Percentiles rank a stretch among this genome's conserved stretches.
Conservation (phyloP, 2,888 invertebrate species). For the Cetonia aurata region DNA sequence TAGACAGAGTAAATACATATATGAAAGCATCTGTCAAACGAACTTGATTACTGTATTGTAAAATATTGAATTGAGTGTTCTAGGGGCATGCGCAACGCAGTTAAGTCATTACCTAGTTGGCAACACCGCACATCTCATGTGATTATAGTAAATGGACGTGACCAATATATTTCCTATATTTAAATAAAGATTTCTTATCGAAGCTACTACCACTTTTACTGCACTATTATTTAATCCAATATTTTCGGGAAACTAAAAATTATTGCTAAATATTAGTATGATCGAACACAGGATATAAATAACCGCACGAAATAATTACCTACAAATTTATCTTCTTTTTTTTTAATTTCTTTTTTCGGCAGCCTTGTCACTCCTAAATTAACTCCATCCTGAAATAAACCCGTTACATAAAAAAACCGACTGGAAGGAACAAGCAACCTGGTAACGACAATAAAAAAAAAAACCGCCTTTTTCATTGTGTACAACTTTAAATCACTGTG, state of each 20-base stretch:
- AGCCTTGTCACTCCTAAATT: slow-evolving; percentile 35
- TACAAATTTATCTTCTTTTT: slow-evolving; percentile 30
- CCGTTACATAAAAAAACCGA: slow-evolving; percentile 24
- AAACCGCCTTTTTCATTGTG: slow-evolving; percentile 20
- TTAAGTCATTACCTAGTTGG: no score
- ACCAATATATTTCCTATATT: no score
- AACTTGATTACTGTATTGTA: no score
- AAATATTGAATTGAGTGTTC: no score
- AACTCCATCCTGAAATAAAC: slow-evolving; percentile 37
- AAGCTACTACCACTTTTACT: no score
- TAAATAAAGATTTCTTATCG: no score
- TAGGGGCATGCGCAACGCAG: no score
- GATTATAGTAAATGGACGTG: no score
- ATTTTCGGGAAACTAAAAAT: background rate
- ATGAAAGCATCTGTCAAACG: slow-evolving; percentile 19
- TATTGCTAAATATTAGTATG: background rate
- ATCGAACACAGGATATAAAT: slow-evolving; percentile 13
- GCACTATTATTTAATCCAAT: no score
- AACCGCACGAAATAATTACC: slow-evolving; percentile 28
- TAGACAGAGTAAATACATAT: background rate
- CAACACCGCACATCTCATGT: no score
- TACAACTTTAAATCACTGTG: slow-evolving; percentile 24
- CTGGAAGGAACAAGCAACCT: slow-evolving; percentile 24
- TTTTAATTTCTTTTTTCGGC: slow-evolving; percentile 14
- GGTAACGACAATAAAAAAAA: slow-evolving; percentile 14